Conservation (phyloP, 2,797 vertebrate genomes). For the Merluccius polli region DNA sequence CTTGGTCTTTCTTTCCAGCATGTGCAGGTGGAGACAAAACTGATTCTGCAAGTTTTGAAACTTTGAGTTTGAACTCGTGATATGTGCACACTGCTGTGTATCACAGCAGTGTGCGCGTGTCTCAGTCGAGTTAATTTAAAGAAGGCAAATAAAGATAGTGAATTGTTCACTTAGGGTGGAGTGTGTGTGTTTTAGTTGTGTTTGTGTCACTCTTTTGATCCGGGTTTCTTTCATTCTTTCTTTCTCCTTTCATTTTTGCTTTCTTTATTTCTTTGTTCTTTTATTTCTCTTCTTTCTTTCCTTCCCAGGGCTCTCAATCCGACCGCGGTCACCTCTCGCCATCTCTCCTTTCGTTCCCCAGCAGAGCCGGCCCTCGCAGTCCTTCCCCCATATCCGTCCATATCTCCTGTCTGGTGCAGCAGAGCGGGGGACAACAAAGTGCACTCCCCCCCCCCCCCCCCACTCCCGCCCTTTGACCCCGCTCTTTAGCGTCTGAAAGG, state of each 20-base stretch:
- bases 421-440: constrained; percentile 32
- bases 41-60: not conserved
- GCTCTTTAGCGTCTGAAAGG: constrained; percentile 45
- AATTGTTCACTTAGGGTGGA: not conserved
- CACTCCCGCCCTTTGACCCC: constrained; percentile 58
- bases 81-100: too few species aligned
- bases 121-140: not conserved
- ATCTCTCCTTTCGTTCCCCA: not conserved
- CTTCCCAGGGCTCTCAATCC: too few species aligned
- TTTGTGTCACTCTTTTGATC: not conserved
- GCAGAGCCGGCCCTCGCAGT: not conserved
- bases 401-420: constrained; percentile 12
- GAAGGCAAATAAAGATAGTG: not conserved
- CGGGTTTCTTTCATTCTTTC: not conserved
- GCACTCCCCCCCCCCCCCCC: too few species aligned
- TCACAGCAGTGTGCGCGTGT: not conserved
- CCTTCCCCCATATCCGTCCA: constrained; percentile 13
- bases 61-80: not conserved
- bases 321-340: not conserved
- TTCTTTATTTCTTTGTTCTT: not conserved
- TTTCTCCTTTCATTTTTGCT: not conserved
- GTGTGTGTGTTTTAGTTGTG: not conserved
- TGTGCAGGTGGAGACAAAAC: constrained; percentile 46
- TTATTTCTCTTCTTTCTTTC: not conserved
- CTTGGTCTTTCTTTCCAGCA: constrained; percentile 32